Evolutionary conservation across 2,888 invertebrate genomes (phyloP).

Genomic region (Pachycephus smyrnensis): DNA sequence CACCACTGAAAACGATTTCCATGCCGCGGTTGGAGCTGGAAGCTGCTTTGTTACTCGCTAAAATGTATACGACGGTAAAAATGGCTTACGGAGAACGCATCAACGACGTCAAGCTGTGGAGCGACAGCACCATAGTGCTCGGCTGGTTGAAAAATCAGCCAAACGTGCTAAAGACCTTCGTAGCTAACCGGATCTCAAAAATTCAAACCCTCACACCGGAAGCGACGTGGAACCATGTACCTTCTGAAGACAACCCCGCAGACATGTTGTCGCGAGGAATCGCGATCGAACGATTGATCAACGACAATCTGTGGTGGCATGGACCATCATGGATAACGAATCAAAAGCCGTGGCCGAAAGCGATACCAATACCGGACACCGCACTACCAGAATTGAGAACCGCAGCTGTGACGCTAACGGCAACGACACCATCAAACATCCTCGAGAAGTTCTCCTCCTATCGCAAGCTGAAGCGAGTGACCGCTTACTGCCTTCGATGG

Average conservation of each 20-base stretch:
- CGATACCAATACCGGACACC: neutral
- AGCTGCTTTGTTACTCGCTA: slow-evolving; percentile 26
- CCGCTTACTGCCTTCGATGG: slow-evolving; percentile 21
- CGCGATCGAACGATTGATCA: slow-evolving; percentile 1
- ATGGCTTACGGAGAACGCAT: neutral
- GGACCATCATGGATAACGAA: slow-evolving; percentile 19
- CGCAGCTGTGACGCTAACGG: slow-evolving; percentile 2
- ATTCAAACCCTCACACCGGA: slow-evolving; percentile 3
- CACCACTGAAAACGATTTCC: slow-evolving; percentile 21
- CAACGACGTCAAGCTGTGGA: slow-evolving; percentile 11
- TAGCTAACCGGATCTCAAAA: slow-evolving; percentile 17
- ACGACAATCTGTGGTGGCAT: slow-evolving; percentile 22
- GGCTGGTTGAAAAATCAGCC: slow-evolving; percentile 14
- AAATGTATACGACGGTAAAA: slow-evolving; percentile 10
- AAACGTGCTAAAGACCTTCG: slow-evolving; percentile 15
- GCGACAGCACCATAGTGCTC: slow-evolving; percentile 15
- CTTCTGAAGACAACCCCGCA: slow-evolving; percentile 28
- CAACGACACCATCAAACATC: neutral
- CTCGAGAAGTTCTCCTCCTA: slow-evolving; percentile 18
- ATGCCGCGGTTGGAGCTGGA: slow-evolving; percentile 30
- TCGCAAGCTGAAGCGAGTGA: slow-evolving; percentile 11
- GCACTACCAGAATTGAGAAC: neutral
- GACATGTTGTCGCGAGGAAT: slow-evolving; percentile 27
- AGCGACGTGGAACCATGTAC: slow-evolving; percentile 15
- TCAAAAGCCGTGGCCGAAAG: slow-evolving; percentile 8